Evolutionary conservation across 2,797 vertebrate species (phyloP).

Genomic region (Psittacula echo): DNA sequence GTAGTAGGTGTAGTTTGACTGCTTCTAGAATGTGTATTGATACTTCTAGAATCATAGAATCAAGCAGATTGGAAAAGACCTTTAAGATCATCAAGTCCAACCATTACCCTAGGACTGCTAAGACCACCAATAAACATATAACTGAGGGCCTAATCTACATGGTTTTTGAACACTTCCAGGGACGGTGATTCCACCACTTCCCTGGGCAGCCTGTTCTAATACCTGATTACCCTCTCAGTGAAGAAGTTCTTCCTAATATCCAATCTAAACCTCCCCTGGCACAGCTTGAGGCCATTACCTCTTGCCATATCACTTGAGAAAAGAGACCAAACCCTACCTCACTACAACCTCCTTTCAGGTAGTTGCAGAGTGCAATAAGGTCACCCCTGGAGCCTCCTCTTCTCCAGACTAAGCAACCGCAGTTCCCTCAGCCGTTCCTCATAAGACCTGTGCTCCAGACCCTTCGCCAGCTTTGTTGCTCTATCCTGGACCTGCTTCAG

Average conservation of each 20-base stretch:
- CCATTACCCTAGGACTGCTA: neutral
- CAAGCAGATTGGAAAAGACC: neutral
- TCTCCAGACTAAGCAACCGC: neutral
- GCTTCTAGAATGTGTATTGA: neutral
- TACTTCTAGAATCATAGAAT: neutral
- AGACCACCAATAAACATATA: neutral
- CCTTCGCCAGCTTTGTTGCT: neutral
- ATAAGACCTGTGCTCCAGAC: neutral
- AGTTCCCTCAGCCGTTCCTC: neutral
- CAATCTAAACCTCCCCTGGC: neutral
- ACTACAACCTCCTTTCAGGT: neutral
- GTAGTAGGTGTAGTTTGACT: neutral
- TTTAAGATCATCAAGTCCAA: neutral
- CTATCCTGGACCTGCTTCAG: neutral
- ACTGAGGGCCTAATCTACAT: neutral
- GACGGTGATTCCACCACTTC: neutral
- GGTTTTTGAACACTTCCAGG: neutral
- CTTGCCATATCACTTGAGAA: neutral
- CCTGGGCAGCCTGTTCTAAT: neutral
- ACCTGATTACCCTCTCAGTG: neutral
- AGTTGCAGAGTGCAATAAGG: neutral
- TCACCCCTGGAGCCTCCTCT: neutral
- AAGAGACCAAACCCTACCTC: neutral
- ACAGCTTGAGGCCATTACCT: neutral
- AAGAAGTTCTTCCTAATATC: neutral